Percentiles rank a stretch among this genome's conserved stretches.
Evolutionary conservation across 1,140 invertebrate genomes (phyloP).

Genomic region (Drosophila cardini): DNA sequence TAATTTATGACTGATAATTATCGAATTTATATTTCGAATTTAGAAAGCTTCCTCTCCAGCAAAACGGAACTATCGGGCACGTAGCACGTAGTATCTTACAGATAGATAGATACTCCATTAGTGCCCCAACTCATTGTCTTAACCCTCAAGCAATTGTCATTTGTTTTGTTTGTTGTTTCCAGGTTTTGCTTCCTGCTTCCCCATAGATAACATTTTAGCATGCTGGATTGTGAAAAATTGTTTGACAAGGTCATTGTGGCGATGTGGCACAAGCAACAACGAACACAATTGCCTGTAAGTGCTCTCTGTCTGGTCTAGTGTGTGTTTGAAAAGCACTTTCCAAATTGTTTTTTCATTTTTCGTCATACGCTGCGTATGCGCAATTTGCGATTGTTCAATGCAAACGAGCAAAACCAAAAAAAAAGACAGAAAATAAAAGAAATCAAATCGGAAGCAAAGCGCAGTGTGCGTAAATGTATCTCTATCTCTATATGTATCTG

Average conservation of each 20-base stretch:
- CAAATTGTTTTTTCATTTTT: conserved; percentile 35
- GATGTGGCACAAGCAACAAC: conserved; percentile 5
- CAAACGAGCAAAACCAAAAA: conserved; percentile 35
- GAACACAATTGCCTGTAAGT: not conserved
- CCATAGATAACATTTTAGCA: conserved; percentile 68
- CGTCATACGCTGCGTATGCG: conserved; percentile 13
- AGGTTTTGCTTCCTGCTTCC: conserved; percentile 65
- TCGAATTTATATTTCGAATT: not conserved
- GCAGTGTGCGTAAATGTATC: conserved; percentile 12
- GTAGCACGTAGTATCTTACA: not conserved
- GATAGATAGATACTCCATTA: conserved; percentile 32
- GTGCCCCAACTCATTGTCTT: conserved; percentile 37
- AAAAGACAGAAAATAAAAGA: conserved; percentile 33
- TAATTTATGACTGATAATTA: no score
- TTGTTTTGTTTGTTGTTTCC: conserved; percentile 11
- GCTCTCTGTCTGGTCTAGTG: no score
- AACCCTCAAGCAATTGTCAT: conserved; percentile 74
- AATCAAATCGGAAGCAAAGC: conserved; percentile 70
- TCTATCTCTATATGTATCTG: conserved; percentile 23
- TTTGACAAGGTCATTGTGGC: conserved; percentile 42
- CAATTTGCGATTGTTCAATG: conserved; percentile 30
- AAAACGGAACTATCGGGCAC: conserved; percentile 21
- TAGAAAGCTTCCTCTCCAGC: conserved; percentile 16
- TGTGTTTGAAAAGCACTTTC: conserved; percentile 19
- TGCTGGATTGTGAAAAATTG: conserved; percentile 56